Evolutionary conservation across 2,113 vertebrate genomes (phyloP), one percentile per base, ranked within the genome.

Genomic region (Malaclemys terrapin): DNA sequence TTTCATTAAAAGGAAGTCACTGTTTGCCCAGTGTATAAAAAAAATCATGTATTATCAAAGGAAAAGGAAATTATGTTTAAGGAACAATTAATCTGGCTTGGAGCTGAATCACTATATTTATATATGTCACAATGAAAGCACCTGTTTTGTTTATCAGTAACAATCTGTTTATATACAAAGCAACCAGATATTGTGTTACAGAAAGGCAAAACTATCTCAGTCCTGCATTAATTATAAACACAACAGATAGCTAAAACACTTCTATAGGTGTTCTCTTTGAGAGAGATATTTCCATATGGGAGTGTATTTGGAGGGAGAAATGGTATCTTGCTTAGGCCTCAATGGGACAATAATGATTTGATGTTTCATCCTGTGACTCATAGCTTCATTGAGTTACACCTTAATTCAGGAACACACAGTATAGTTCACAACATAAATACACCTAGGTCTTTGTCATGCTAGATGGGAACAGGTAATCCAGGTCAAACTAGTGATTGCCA

Each of bases 381-480:
- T 80, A 69, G 25, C 86, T 80, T 53, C 38, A 25, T 4, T n/a
- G 52, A 72, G 75, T 80, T 65, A 54, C 83, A 79, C 17, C 85
- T 54, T 80, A 89, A 80, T 42, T 57, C 57, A 80, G 79, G 82
- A 31, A 82, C 65, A 65, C 79, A 50, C 25, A 29, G 22, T 49
- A 31, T 49, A 79, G 11, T 79, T 45, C 14, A 49, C 29, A 80
- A 80, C 11, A 27, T 38, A 22, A 72, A 80, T 35, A 45, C 13
- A 17, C 9, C 12, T 80, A 50, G 47, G 25, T 80, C 80, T 92
- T 87, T 47, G 57, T 85, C 27, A 80, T 42, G 85, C 22, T 78
- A 87, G 85, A 76, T 80, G 76, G 27, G 80, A 57, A n/a, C 81
- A 59, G 42, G 87, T 81, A 80, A 56, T 85, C 82, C 45, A 45